Evolutionary conservation across 2,888 invertebrate species (phyloP).

Genomic region (Pterobdella sp.): DNA sequence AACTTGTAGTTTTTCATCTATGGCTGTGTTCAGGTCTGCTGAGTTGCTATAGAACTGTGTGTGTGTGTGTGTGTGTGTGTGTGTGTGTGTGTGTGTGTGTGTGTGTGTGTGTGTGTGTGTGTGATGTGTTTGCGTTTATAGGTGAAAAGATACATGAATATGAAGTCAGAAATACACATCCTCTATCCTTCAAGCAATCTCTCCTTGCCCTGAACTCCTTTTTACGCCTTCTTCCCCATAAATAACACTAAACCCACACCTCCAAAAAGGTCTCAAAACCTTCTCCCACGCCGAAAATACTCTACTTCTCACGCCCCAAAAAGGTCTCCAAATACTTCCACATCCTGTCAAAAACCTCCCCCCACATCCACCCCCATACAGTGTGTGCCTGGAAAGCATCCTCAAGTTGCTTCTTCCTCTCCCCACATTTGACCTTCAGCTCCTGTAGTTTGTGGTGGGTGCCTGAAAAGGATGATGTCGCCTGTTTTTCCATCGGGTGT

Average conservation of each 20-base stretch:
- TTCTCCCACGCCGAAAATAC: not conserved
- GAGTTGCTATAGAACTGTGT: too few relatives aligned
- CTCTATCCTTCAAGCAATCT: not conserved
- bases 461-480: too few relatives aligned
- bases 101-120: slow-evolving; percentile 6
- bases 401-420: too few relatives aligned
- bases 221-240: not conserved
- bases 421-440: too few relatives aligned
- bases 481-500: too few relatives aligned
- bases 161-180: not conserved
- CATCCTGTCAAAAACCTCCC: too few relatives aligned
- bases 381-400: too few relatives aligned
- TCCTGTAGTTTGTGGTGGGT: too few relatives aligned
- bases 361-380: too few relatives aligned
- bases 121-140: not conserved
- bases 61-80: slow-evolving; percentile 7
- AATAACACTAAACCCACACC: not conserved
- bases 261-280: not conserved
- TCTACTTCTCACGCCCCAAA: not conserved
- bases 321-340: too few relatives aligned
- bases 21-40: too few relatives aligned
- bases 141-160: not conserved
- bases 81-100: slow-evolving; percentile 14
- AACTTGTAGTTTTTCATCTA: too few relatives aligned
- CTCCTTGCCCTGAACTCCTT: not conserved